Base-by-base conservation (phyloP, 2,113 vertebrate genomes). In the Callipepla squamata region DNA sequence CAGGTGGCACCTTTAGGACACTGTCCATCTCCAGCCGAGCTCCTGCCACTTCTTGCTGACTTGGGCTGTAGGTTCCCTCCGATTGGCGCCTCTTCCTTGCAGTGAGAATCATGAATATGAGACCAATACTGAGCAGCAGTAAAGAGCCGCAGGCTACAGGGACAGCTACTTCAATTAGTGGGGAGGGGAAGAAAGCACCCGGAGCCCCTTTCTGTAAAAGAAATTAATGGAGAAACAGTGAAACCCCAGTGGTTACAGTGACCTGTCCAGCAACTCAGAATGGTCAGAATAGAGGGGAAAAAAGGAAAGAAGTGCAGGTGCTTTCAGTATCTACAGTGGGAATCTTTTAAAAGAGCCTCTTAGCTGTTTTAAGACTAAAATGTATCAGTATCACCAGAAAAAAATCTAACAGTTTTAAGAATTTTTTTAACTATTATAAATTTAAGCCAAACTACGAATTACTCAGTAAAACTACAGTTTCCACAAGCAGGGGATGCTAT, bases 11-110 rank as follows among this genome's bases (percentile, higher is more conserved):
- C 96, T 99, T 99, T 63, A 99, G 98, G 38, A 99, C 99, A 45
- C 98, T 99, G 97, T 99, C 99, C 99, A 99, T 99, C 97, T 99
- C 99, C 92, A 99, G 80, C 62, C 99, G 97, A 32, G 99, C 99
- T 47, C 99, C 99, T 0, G 98, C 99, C 87, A 99, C 99, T 77
- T 99, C 99, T 97, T 99, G 99, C 75, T 98, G 98, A 95, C 99
- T 99, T 11, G 99, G 99, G 85, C 99, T 99, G 97, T 99, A 99
- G 55, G 99, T 99, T 87, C 99, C 99, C 96, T 99, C 99, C 0
- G 99, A 99, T 83, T 99, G 99, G 17, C 99, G 98, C 91, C 99
- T 98, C 97, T 98, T 99, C 61, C 99, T 98, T 38, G 99, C 99
- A 4, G 98, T 99, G 97, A 99, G 97, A 95, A 98, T 85, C 90